Conservation (phyloP, 2,113 vertebrate genomes). For the Rynchops niger region DNA sequence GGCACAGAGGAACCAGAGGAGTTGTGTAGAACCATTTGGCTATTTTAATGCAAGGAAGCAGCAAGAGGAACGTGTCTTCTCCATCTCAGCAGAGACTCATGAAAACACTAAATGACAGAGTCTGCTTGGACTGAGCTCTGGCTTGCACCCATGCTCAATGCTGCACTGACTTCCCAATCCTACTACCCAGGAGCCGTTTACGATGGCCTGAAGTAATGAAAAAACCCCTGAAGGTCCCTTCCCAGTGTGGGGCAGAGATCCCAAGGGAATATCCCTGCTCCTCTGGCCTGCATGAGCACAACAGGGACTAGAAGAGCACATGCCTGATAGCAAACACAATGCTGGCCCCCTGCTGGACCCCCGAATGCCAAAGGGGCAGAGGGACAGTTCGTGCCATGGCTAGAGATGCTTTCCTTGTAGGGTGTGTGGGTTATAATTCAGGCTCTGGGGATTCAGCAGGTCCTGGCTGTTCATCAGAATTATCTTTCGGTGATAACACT, state of each 20-base stretch:
- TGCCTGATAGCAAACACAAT: neutral
- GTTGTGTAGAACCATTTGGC: neutral
- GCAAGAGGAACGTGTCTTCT: fast-evolving
- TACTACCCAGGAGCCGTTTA: fast-evolving
- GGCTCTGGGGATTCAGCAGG: fast-evolving
- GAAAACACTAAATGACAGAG: neutral
- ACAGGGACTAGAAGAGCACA: neutral
- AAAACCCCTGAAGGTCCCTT: neutral
- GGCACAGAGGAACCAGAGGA: neutral
- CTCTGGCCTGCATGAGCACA: neutral
- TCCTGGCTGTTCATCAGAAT: neutral
- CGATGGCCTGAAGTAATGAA: fast-evolving
- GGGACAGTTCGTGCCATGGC: neutral
- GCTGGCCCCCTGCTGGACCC: neutral
- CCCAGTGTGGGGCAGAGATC: neutral
- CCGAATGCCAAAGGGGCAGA: neutral
- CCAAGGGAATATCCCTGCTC: neutral
- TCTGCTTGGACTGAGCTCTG: neutral
- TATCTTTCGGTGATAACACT: neutral
- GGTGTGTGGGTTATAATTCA: neutral
- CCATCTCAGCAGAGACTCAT: neutral
- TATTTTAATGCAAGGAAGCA: neutral
- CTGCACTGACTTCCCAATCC: neutral
- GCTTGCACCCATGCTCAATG: fast-evolving
- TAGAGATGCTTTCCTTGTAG: neutral